These are phyloP conservation scores for Buceros bicornis DNA, from an alignment of 2,797 vertebrate genomes.

Conservation along the genomic window DNA sequence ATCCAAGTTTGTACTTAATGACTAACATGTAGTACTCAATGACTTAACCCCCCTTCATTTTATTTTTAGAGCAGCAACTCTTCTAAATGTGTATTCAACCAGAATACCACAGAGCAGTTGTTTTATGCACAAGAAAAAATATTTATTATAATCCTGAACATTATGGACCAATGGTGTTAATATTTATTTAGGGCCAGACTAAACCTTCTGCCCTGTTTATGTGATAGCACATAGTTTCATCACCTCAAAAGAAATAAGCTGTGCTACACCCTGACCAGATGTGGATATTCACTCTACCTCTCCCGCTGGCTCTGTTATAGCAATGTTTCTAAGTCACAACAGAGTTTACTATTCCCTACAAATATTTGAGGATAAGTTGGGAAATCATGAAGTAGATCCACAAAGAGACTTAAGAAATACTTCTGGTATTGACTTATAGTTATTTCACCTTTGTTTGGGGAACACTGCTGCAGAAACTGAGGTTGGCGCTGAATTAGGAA, in stretches of 20 bases:
- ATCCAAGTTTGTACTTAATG: neutral
- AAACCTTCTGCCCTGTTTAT: conserved; percentile 55
- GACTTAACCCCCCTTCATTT: neutral
- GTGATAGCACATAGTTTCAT: neutral
- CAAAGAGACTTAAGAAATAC: neutral
- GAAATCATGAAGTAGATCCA: conserved; percentile 10
- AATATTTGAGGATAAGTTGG: conserved; percentile 43
- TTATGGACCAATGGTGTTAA: neutral
- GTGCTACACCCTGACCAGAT: conserved; percentile 11
- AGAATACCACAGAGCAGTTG: neutral
- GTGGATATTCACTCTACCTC: neutral
- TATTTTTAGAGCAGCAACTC: neutral
- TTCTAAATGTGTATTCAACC: neutral
- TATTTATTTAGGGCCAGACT: conserved; percentile 56
- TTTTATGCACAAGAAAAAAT: neutral
- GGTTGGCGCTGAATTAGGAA: neutral
- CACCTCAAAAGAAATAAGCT: conserved; percentile 42
- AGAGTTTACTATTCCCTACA: neutral
- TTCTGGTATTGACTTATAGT: neutral
- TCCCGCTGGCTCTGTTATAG: neutral
- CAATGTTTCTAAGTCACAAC: neutral
- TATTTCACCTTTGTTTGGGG: neutral
- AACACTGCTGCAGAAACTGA: neutral
- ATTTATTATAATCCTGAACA: neutral
- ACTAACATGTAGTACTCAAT: neutral